Base-by-base conservation (phyloP, 2,113 vertebrate species). In the Tetraodon nigroviridis region DNA sequence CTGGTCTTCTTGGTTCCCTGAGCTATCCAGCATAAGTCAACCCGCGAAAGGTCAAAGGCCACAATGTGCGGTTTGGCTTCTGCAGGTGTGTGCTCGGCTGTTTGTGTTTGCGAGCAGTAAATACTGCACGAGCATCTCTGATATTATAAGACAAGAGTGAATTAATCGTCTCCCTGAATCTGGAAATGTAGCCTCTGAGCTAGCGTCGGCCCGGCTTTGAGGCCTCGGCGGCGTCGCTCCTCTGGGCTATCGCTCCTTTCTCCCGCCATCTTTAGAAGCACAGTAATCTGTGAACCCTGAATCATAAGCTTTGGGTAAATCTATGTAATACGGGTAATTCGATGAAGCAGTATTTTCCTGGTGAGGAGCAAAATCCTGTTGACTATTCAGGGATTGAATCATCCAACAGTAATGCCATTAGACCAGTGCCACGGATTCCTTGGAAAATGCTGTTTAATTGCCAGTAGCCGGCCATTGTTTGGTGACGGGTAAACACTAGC, bases 241-340 rank as follows among this genome's bases (percentile, higher is more conserved):
- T 54, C 58, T 14, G 67, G 69, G 75, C 75, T 59, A 71, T 84
- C 65, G 17, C 51, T 73, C 58, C 66, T 73, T 80, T 74, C 76
- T 79, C 61, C 59, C 64, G 51, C 78, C 83, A 83, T 83, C 86
- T 88, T 88, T 82, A 78, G 61, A 68, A 55, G 71, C 74, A 80
- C 75, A 27, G 73, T 90, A 89, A 90, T 89, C 86, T 89, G 85
- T 83, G 82, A 82, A 88, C 80, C 84, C 73, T 87, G 88, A 90
- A 88, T 89, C 86, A 85, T 86, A 87, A 90, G 85, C 87, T 86
- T 73, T 71, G 79, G 82, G 79, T 87, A 89, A 89, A 89, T 87
- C 88, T 83, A 83, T 89, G 89, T 90, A 90, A 90, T 88, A 87
- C 88, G 78, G 77, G 75, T 87, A 90, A 89, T 87, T 87, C 85